These are phyloP conservation scores for Alauda arvensis DNA, from an alignment of 2,797 vertebrate genomes.

Conservation along the genomic window DNA sequence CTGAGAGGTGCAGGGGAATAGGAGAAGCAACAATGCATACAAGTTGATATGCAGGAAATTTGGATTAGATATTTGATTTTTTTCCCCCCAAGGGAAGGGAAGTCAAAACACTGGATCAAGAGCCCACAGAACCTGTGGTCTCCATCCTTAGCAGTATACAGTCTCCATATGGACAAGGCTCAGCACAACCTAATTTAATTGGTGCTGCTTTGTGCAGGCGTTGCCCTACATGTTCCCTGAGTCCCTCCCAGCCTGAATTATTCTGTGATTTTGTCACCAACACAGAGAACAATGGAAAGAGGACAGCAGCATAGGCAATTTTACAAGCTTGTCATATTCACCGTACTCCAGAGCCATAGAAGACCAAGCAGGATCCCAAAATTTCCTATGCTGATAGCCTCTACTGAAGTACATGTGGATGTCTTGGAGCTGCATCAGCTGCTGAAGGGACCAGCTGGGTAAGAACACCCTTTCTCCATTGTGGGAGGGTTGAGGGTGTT, in stretches of 20 bases:
- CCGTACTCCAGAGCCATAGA: background rate
- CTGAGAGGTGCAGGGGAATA: background rate
- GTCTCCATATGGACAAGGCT: background rate
- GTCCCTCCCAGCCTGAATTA: background rate
- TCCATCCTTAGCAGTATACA: background rate
- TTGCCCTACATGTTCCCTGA: background rate
- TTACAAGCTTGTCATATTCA: background rate
- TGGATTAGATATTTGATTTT: background rate
- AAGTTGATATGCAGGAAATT: background rate
- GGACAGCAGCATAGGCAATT: background rate
- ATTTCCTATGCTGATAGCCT: background rate
- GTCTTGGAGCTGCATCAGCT: background rate
- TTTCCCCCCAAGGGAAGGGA: background rate
- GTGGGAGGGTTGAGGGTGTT: background rate
- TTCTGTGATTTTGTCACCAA: background rate
- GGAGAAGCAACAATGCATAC: background rate
- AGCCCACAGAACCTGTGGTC: background rate
- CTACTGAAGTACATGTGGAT: accelerated
- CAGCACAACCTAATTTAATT: background rate
- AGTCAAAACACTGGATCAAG: background rate
- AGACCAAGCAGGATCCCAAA: background rate
- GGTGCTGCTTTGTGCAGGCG: background rate
- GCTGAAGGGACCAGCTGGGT: background rate
- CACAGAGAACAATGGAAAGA: background rate
- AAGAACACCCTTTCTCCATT: background rate